Evolutionary conservation across 2,113 vertebrate species (phyloP).

Genomic region (Procavia capensis): DNA sequence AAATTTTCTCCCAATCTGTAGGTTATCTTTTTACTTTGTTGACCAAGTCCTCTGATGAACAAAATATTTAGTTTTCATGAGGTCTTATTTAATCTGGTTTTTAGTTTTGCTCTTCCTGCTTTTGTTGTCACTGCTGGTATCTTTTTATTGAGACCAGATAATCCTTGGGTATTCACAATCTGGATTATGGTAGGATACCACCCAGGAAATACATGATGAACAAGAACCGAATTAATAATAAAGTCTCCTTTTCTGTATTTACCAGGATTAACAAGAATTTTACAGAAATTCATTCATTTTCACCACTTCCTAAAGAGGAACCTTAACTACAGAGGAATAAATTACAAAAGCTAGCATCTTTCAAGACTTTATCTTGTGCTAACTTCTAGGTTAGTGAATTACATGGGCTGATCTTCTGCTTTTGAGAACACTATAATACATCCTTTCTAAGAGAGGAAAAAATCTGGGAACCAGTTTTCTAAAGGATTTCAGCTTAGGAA

Average conservation of each 20-base stretch:
- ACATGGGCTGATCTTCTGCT: not conserved
- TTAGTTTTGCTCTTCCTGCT: no score
- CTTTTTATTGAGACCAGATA: conserved; percentile 13
- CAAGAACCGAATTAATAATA: not conserved
- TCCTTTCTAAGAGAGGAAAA: not conserved
- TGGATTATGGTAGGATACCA: not conserved
- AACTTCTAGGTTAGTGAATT: not conserved
- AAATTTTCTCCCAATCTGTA: no score
- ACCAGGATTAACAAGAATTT: not conserved
- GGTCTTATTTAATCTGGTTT: no score
- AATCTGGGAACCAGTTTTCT: no score
- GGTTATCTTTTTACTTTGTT: no score
- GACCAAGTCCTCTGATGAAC: no score
- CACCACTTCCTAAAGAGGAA: not conserved
- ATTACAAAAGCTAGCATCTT: not conserved
- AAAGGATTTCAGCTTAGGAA: no score
- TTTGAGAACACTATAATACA: not conserved
- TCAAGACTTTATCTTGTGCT: not conserved
- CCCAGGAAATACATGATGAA: not conserved
- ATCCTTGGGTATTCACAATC: not conserved
- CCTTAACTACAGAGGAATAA: conserved; percentile 6
- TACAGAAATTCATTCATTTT: not conserved
- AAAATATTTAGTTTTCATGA: no score
- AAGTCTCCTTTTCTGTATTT: conserved; percentile 17
- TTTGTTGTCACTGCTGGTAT: no score